Base-by-base conservation (phyloP, 2,797 vertebrate genomes). In the Callimico goeldii region DNA sequence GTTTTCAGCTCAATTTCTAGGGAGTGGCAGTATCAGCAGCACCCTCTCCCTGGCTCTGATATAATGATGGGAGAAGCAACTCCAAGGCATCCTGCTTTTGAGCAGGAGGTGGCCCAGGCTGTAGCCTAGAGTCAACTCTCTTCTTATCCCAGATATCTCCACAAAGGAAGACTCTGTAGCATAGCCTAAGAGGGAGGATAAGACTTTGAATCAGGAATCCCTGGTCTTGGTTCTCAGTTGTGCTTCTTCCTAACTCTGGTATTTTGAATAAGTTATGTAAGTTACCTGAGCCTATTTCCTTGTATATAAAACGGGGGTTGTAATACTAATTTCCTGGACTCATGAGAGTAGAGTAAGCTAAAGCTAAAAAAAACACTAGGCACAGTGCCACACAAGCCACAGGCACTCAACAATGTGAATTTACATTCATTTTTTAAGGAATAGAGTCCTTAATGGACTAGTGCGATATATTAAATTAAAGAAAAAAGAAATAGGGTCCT, bases 351-450 rank as follows among this genome's bases (percentile, higher is more conserved):
- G 84, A 86, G 43, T 82, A 92, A 87, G 48, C 48, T 95, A 55
- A 58, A 48, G 55, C 77, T 94, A 83, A 93, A 96, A 92, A 48
- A 61, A 83, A 36, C 36, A 79, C 82, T 61, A 67, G 90, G 70
- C 86, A 88, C 76, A 39, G 61, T 61, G 85, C 82, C 52, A 70
- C 41, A 58, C n/a, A 84, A 90, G 41, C 79, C 73, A 17, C 48
- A 43, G 79, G 61, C 77, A 46, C 46, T 28, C 6, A 10, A 72
- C 83, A 80, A 81, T 91, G 55, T 93, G 82, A 96, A 90, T 80
- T 75, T 50, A 41, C 64, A 43, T 90, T 93, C 67, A 48, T 75
- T 73, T 88, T 95, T 97, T 48, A 70, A 39, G 67, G 17, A 72
- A 72, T n/a, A 75, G 77, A 90, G 61, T 67, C 90, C 64, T n/a